Percentiles rank a stretch among this genome's conserved stretches.
Conservation (phyloP, 2,797 vertebrate species). For the Danio jaintianensis region DNA sequence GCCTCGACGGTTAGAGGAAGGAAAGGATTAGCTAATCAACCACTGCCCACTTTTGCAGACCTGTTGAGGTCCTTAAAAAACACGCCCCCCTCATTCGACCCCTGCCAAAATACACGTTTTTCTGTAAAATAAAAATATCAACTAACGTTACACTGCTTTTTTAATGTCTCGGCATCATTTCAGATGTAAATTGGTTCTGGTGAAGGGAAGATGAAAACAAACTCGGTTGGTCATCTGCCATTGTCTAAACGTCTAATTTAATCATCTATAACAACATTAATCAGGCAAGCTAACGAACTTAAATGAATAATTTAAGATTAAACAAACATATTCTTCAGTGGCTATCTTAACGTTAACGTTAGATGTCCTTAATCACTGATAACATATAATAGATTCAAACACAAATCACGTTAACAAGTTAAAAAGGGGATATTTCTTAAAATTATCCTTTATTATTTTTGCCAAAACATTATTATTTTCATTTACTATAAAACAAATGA, state of each 20-base stretch:
- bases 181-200: not conserved
- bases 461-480: no score
- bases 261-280: constrained; percentile 1
- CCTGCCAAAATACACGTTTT: not conserved
- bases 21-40: not conserved
- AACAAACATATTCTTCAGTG: not conserved
- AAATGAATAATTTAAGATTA: not conserved
- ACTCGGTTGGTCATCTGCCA: no score
- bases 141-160: not conserved
- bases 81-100: not conserved
- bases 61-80: not conserved
- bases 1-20: constrained; percentile 23
- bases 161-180: not conserved
- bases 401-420: no score
- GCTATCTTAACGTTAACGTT: not conserved
- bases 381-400: not conserved
- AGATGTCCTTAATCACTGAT: no score
- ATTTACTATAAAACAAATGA: not conserved
- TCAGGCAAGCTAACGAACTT: not conserved
- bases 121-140: not conserved
- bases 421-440: not conserved
- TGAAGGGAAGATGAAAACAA: no score
- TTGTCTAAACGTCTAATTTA: not conserved
- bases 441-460: not conserved
- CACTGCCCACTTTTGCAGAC: not conserved